These are phyloP conservation scores for Microctonus aethiopoides DNA, from an alignment of 2,888 invertebrate genomes.

Conservation along the genomic window DNA sequence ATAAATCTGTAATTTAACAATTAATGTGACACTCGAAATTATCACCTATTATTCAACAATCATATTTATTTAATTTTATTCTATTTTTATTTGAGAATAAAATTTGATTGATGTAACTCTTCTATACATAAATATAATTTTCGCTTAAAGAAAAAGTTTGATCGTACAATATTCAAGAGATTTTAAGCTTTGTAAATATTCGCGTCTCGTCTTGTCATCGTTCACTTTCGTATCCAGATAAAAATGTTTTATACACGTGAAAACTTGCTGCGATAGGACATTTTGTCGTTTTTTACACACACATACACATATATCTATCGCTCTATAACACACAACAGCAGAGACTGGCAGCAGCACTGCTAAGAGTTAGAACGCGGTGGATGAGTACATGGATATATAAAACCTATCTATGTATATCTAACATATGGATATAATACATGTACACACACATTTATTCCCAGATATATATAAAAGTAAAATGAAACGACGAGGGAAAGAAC, in stretches of 20 bases:
- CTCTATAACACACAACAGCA: not conserved
- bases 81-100: too few species aligned
- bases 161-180: not conserved
- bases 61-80: too few species aligned
- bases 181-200: not conserved
- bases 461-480: not conserved
- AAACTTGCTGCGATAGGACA: slow-evolving; percentile 22
- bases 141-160: not conserved
- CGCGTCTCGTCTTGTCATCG: not conserved
- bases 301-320: not conserved
- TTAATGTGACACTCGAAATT: too few species aligned
- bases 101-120: too few species aligned
- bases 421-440: too few species aligned
- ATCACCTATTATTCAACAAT: too few species aligned
- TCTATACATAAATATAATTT: not conserved
- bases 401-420: too few species aligned
- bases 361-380: not conserved
- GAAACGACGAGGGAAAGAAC: not conserved
- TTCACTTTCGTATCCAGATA: not conserved
- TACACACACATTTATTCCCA: too few species aligned
- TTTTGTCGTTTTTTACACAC: slow-evolving; percentile 8
- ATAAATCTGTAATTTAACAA: too few species aligned
- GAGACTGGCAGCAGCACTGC: too few species aligned
- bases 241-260: slow-evolving; percentile 12
- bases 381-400: not conserved